phyloP scores from a whole-genome alignment of 92 coral and sea anemone species.

The Zoanthus solanderi region DNA sequence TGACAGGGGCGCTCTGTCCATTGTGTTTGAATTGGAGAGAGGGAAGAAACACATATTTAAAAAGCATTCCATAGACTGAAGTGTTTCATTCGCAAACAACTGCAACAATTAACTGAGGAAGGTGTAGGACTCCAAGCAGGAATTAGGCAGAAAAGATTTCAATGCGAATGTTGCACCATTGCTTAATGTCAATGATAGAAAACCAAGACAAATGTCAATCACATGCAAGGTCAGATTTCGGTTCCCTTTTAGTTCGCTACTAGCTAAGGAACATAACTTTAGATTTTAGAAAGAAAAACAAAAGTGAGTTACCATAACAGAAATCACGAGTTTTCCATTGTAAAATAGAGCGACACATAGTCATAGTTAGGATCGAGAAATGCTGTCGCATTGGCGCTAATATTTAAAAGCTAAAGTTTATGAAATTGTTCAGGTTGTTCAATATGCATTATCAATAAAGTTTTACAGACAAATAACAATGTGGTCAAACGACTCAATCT shows the following conservation, averaged over 20 bases:
- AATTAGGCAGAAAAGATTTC: background rate
- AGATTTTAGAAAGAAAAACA: background rate
- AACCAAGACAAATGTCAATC: background rate
- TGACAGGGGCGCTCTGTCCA: conserved; percentile 14
- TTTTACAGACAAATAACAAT: too few species aligned
- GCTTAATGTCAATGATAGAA: background rate
- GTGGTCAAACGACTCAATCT: background rate
- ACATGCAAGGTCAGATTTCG: conserved; percentile 7
- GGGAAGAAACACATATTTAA: background rate
- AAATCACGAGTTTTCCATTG: background rate
- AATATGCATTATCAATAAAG: background rate
- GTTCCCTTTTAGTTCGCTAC: background rate
- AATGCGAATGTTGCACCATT: background rate
- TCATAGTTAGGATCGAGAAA: background rate
- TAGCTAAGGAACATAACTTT: background rate
- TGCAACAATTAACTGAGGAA: background rate
- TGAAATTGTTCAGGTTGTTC: background rate
- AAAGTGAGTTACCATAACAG: background rate
- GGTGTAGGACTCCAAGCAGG: background rate
- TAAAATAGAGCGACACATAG: background rate
- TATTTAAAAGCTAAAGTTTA: background rate
- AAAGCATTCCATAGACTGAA: conserved; percentile 5
- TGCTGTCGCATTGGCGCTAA: background rate
- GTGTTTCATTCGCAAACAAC: background rate
- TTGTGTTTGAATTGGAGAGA: conserved; percentile 25